A percentile compares a stretch with the other conserved stretches of the same genome.
phyloP scores from a whole-genome alignment of 2,888 invertebrate genomes.

The Philhelius pedissequus region DNA sequence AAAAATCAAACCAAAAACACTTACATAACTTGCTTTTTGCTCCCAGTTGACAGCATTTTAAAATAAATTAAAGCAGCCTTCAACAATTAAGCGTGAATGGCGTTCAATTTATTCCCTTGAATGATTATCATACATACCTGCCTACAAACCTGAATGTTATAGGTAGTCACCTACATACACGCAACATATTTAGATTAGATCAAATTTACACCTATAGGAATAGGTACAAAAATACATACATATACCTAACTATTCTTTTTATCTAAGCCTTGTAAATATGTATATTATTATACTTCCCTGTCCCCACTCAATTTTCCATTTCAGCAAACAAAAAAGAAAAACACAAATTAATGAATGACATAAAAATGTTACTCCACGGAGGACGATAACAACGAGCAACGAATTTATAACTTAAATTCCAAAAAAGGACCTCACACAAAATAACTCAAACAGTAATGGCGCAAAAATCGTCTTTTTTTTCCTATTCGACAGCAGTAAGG shows the following conservation, averaged over 20 bases:
- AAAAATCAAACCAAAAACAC: neutral
- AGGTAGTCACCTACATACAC: neutral
- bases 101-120: neutral
- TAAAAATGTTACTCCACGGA: neutral
- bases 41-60: neutral
- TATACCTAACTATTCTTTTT: neutral
- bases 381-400: neutral
- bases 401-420: conserved; percentile 40
- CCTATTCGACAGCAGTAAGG: neutral
- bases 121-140: neutral
- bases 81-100: neutral
- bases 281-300: neutral
- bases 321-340: neutral
- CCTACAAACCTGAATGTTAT: neutral
- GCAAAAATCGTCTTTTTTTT: conserved; percentile 24
- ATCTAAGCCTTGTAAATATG: neutral
- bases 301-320: neutral
- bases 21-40: neutral
- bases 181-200: neutral
- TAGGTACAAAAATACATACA: too few relatives aligned
- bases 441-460: conserved; percentile 7
- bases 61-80: neutral
- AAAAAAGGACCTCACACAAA: neutral
- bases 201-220: neutral
- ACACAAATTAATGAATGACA: conserved; percentile 5